Evolutionary conservation across 2,113 vertebrate genomes (phyloP).

Genomic region (Cochlearius cochlearius): DNA sequence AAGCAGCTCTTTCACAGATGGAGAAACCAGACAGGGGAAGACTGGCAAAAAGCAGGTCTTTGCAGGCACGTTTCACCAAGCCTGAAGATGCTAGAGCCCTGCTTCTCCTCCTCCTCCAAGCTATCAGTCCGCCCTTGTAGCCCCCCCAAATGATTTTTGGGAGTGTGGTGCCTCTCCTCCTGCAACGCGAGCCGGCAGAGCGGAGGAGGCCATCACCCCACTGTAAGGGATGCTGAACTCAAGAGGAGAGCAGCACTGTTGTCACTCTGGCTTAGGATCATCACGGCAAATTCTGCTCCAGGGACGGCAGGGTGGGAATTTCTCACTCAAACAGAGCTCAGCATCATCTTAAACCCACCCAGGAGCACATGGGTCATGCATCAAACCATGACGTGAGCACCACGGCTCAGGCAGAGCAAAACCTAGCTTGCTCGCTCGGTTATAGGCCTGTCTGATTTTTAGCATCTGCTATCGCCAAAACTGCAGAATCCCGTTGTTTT

Average conservation of each 20-base stretch:
- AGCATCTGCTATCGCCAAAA: not conserved
- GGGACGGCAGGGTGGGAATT: not conserved
- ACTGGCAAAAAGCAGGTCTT: not conserved
- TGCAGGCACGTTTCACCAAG: not conserved
- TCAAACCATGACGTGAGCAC: not conserved
- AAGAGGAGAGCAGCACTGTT: not conserved
- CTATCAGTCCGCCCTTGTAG: not conserved
- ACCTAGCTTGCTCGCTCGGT: rapidly evolving
- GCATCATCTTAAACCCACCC: not conserved
- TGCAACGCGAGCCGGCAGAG: rapidly evolving
- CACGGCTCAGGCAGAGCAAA: not conserved
- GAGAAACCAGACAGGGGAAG: not conserved
- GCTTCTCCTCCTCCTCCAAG: not conserved
- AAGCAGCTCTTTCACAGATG: not conserved
- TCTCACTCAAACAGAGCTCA: not conserved
- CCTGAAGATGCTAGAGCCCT: not conserved
- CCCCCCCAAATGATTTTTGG: not conserved
- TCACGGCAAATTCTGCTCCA: not conserved
- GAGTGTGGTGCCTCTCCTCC: not conserved
- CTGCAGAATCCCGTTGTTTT: rapidly evolving
- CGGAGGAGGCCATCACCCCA: not conserved
- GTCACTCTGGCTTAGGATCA: not conserved
- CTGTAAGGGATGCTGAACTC: not conserved
- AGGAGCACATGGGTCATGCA: rapidly evolving
- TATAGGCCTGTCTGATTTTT: not conserved